Percentiles rank a stretch among this genome's conserved stretches.
Conservation (phyloP, 2,113 vertebrate species). For the Grantiella picta region DNA sequence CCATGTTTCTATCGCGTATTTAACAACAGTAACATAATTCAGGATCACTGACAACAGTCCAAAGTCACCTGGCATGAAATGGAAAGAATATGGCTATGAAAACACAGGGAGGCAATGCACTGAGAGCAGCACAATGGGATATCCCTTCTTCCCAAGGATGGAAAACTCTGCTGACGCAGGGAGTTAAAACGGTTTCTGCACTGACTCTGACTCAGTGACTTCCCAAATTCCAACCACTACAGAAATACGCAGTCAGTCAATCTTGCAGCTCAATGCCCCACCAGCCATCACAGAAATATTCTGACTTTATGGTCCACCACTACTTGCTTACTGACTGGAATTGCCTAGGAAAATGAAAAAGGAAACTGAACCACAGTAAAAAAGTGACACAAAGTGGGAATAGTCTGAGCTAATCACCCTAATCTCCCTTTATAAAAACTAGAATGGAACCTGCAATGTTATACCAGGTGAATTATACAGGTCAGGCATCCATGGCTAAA, state of each 20-base stretch:
- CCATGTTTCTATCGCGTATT: not conserved
- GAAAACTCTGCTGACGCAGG: not conserved
- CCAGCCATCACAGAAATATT: not conserved
- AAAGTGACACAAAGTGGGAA: not conserved
- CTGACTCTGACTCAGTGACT: not conserved
- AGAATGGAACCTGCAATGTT: not conserved
- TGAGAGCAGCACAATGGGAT: not conserved
- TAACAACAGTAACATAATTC: not conserved
- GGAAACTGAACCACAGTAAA: not conserved
- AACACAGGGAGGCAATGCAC: not conserved
- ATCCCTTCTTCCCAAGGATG: not conserved
- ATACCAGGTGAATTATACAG: not conserved
- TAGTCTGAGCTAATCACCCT: not conserved
- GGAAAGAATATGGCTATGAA: not conserved
- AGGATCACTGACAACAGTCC: not conserved
- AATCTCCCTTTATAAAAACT: not conserved
- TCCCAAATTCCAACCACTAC: not conserved
- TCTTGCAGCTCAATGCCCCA: not conserved
- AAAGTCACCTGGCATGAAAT: not conserved
- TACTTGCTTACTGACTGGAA: not conserved
- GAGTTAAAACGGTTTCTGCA: not conserved
- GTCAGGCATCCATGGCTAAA: not conserved
- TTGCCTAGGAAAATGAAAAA: not conserved
- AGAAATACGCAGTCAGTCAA: not conserved
- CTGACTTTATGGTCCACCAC: not conserved